Evolutionary conservation across 2,888 invertebrate species (phyloP).

Genomic region (Aspidiotus rigidus): DNA sequence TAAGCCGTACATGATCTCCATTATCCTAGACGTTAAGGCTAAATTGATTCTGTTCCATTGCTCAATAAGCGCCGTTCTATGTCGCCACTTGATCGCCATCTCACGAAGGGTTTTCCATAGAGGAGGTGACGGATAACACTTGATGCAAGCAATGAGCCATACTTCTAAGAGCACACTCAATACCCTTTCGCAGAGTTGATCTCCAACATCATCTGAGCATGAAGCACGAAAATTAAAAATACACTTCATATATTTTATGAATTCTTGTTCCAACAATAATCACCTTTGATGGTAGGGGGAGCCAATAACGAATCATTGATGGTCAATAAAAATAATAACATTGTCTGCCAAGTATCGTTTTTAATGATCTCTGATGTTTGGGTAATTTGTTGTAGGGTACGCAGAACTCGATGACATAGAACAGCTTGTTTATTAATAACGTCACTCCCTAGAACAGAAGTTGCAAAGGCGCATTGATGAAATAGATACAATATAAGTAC

Average conservation of each 20-base stretch:
- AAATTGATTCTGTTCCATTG: conserved; percentile 93
- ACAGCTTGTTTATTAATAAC: conserved; percentile 88
- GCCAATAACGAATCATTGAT: conserved; percentile 85
- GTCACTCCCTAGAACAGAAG: conserved; percentile 59
- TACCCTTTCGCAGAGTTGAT: conserved; percentile 87
- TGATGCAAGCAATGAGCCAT: conserved; percentile 64
- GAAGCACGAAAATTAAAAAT: too few relatives aligned
- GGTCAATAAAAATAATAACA: conserved; percentile 75
- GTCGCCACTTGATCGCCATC: conserved; percentile 87
- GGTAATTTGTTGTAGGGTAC: conserved; percentile 72
- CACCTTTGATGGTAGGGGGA: conserved; percentile 77
- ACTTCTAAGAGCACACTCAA: conserved; percentile 84
- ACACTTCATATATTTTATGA: too few relatives aligned
- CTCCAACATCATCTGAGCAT: conserved; percentile 73
- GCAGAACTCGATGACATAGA: conserved; percentile 78
- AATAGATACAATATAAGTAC: background rate
- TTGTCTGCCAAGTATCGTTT: conserved; percentile 80
- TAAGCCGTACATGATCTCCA: conserved; percentile 82
- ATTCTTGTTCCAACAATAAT: too few relatives aligned
- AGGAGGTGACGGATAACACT: conserved; percentile 88
- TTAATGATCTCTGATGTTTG: conserved; percentile 66
- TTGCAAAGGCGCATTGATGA: too few relatives aligned
- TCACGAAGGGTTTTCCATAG: conserved; percentile 91
- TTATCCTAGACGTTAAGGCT: conserved; percentile 71
- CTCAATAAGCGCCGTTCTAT: conserved; percentile 81